Base-by-base conservation (phyloP, 53 echinoderm and acorn worm genomes). In the Crossaster papposus region DNA sequence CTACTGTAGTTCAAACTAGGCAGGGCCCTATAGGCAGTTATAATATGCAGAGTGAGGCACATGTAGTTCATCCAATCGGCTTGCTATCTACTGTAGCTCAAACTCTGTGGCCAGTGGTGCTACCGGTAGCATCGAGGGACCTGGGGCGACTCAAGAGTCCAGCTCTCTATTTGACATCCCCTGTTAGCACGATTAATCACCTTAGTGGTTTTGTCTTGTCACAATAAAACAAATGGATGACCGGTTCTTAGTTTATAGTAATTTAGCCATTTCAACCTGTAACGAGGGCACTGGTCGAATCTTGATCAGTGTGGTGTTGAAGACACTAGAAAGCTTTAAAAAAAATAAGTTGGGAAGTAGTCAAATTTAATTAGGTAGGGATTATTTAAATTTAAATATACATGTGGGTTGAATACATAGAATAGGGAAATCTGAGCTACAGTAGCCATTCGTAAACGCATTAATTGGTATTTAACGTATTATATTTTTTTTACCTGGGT, bases 31-130 rank as follows among this genome's bases (percentile, higher is more conserved):
- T 70, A 26, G 36, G 65, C 36, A 83, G 4, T 35, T n/a, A n/a
- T n/a, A n/a, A n/a, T 50, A 18, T 62, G 64, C 64, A 34, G 14
- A 44, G 36, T 68, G 70, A 83, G 83, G 83, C n/a, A n/a, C n/a
- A n/a, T n/a, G n/a, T 83, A 70, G 83, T 83, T 83, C 83, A 65
- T 83, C 83, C 38, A 83, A 83, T 65, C 37, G 36, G 83, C 30
- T 24, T 70, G 83, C 83, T 83, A 65, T 83, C 83, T 83, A 83
- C 83, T 83, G 70, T 70, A 83, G 36, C 34, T 15, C 5, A 14
- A 6, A 17, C 75, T 74, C 75, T 2, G 64, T 29, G n/a, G n/a
- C n/a, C 38, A 18, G 29, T 54, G 33, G 58, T 22, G 13, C 11
- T 18, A n/a, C n/a, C n/a, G n/a, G n/a, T n/a, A 23, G 33, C 64